Evolutionary conservation across 2,888 invertebrate species (phyloP).

Genomic region (Agrochola lota): DNA sequence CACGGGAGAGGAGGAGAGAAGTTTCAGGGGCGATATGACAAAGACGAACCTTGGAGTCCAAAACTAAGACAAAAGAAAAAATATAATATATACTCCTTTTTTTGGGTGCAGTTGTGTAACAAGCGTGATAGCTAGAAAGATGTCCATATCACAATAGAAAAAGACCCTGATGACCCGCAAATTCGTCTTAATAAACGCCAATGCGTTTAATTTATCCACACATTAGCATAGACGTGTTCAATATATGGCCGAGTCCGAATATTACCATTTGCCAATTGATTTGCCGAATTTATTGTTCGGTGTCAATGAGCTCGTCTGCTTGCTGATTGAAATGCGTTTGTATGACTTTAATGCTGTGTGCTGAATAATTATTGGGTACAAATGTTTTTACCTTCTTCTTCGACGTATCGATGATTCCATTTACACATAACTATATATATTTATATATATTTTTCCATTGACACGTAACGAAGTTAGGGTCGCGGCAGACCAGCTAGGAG

Average conservation of each 20-base stretch:
- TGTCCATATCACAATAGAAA: slow-evolving; percentile 12
- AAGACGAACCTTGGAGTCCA: not conserved
- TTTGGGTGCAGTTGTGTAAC: not conserved
- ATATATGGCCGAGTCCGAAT: slow-evolving; percentile 70
- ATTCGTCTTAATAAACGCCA: slow-evolving; percentile 56
- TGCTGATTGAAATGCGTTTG: slow-evolving; percentile 80
- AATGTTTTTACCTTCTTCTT: slow-evolving; percentile 2
- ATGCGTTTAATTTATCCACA: slow-evolving; percentile 55
- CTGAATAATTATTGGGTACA: slow-evolving; percentile 54
- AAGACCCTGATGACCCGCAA: slow-evolving; percentile 32
- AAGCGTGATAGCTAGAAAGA: not conserved
- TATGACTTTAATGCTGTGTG: slow-evolving; percentile 60
- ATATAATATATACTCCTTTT: not conserved
- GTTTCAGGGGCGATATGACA: not conserved
- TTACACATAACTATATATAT: too few relatives aligned
- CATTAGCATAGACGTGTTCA: slow-evolving; percentile 63
- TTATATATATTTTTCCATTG: too few relatives aligned
- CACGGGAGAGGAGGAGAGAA: slow-evolving; percentile 3
- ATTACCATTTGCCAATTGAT: slow-evolving; percentile 81
- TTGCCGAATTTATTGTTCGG: slow-evolving; percentile 79
- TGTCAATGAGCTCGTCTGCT: slow-evolving; percentile 79
- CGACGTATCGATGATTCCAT: not conserved
- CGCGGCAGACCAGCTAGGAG: too few relatives aligned
- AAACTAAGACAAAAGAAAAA: not conserved
- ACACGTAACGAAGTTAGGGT: too few relatives aligned